Conservation (phyloP, 53 echinoderm and acorn worm genomes). For the Luidia sarsii region DNA sequence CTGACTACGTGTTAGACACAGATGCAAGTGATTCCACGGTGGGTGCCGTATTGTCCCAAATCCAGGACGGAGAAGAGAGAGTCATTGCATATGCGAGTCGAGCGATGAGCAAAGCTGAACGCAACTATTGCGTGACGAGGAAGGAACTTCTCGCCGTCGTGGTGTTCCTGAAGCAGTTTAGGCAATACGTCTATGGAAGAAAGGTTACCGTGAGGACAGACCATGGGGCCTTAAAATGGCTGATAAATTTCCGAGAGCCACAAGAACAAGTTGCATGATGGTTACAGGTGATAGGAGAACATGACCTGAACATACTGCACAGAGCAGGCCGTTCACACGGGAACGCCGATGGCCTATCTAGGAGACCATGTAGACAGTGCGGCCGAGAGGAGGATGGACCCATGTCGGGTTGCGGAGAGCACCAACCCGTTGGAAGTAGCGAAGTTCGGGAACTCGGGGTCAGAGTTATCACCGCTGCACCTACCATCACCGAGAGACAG, state of each 20-base stretch:
- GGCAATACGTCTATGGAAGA: neutral
- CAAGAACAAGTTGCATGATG: neutral
- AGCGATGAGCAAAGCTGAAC: neutral
- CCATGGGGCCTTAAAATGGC: neutral
- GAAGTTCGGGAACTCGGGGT: neutral
- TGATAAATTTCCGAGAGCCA: neutral
- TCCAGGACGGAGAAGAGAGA: too few relatives aligned
- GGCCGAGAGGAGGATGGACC: neutral
- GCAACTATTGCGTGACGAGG: conserved; percentile 6
- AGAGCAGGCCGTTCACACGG: conserved; percentile 17
- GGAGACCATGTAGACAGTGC: conserved; percentile 1
- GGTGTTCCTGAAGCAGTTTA: neutral
- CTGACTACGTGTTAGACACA: neutral
- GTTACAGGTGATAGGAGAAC: too few relatives aligned
- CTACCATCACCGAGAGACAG: neutral
- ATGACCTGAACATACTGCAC: conserved; percentile 7
- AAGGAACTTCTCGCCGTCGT: conserved; percentile 6
- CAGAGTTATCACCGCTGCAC: neutral
- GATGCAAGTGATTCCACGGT: neutral
- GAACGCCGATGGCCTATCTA: conserved; percentile 29
- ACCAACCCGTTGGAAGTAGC: neutral
- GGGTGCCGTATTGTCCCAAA: neutral
- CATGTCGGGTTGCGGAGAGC: neutral
- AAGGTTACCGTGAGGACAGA: too few relatives aligned
- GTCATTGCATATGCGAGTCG: too few relatives aligned